These are phyloP conservation scores for Labeo rohita DNA, from an alignment of 2,113 vertebrate species.

Conservation along the genomic window DNA sequence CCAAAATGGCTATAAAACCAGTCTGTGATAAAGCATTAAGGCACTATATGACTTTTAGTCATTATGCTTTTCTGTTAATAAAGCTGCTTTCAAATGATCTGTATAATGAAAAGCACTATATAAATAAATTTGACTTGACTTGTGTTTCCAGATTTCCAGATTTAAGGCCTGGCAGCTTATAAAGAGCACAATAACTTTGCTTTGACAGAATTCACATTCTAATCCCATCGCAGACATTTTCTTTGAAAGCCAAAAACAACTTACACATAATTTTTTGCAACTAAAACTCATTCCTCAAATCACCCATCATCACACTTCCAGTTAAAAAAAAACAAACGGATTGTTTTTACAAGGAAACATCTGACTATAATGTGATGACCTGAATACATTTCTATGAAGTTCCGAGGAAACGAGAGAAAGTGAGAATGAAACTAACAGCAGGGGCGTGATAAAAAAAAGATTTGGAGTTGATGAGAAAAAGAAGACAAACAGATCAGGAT, in stretches of 20 bases:
- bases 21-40: neutral
- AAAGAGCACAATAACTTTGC: constrained; percentile 9
- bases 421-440: constrained; percentile 29
- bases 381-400: constrained; percentile 17
- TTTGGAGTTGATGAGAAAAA: constrained; percentile 34
- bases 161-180: neutral
- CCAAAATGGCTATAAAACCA: neutral
- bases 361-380: constrained; percentile 24
- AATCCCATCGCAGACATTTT: constrained; percentile 23
- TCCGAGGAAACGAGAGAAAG: constrained; percentile 10
- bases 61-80: no score
- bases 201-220: constrained; percentile 34
- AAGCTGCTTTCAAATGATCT: neutral
- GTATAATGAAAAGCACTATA: neutral
- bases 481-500: constrained; percentile 18
- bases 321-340: neutral
- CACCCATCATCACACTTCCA: neutral
- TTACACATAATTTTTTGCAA: constrained; percentile 17
- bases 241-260: constrained; percentile 19
- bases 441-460: constrained; percentile 30
- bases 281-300: constrained; percentile 1
- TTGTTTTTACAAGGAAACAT: constrained; percentile 1
- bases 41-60: neutral
- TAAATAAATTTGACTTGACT: neutral
- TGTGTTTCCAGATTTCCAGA: neutral